These are phyloP conservation scores for Harlomillsia oculata DNA, from an alignment of 1,140 invertebrate species.

Conservation along the genomic window DNA sequence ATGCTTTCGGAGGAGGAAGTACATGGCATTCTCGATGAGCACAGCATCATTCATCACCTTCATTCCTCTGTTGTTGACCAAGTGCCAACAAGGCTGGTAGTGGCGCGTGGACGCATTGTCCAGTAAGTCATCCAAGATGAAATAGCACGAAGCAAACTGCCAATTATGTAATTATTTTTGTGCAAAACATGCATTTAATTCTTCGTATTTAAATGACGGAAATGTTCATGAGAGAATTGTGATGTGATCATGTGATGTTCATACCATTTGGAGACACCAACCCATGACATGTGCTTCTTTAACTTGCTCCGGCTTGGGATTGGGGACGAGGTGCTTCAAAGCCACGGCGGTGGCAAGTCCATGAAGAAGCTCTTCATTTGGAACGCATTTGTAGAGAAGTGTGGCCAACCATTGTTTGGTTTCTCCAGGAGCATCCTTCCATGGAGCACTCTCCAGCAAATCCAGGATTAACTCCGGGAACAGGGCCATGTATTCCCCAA, in stretches of 20 bases:
- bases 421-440: neutral
- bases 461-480: neutral
- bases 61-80: neutral
- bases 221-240: no score
- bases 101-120: neutral
- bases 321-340: neutral
- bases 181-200: neutral
- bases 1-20: neutral
- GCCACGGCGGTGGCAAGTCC: neutral
- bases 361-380: conserved; percentile 4
- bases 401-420: neutral
- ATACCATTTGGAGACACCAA: neutral
- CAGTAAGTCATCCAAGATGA: neutral
- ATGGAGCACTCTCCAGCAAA: neutral
- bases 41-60: neutral
- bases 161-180: neutral
- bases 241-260: no score
- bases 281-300: neutral
- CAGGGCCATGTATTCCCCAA: neutral
- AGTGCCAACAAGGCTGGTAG: neutral
- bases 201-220: neutral
- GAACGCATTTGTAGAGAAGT: neutral
- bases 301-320: neutral
- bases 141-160: neutral
- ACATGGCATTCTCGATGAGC: neutral